Evolutionary conservation across 2,797 vertebrate species (phyloP).

Genomic region (Kryptolebias ocellatus): DNA sequence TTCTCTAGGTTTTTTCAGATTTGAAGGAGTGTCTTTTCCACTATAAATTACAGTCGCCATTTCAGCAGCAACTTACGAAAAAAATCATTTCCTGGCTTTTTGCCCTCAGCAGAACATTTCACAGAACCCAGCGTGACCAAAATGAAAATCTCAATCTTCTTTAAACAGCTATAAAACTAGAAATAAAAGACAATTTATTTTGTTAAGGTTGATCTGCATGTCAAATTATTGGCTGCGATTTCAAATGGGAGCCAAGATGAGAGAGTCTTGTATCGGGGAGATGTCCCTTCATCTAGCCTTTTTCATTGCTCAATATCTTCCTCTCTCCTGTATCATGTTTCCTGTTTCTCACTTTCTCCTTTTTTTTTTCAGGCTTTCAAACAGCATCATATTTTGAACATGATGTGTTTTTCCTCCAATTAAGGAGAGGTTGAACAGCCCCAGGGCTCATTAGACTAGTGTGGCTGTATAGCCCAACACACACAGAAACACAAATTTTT

Average conservation of each 20-base stretch:
- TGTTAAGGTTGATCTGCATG: constrained; percentile 22
- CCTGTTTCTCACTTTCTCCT: constrained; percentile 22
- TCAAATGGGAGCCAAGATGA: constrained; percentile 35
- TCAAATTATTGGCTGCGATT: constrained; percentile 24
- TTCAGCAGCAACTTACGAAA: background rate
- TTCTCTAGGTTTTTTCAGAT: background rate
- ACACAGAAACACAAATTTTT: constrained; percentile 14
- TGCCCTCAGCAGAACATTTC: background rate
- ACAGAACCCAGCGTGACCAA: constrained; percentile 1
- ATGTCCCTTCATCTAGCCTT: constrained; percentile 37
- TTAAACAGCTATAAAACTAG: background rate
- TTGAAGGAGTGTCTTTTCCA: background rate
- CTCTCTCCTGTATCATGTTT: constrained; percentile 20
- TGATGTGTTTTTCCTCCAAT: constrained; percentile 70
- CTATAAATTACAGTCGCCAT: background rate
- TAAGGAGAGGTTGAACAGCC: constrained; percentile 62
- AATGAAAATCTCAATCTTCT: background rate
- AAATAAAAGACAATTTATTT: constrained; percentile 10
- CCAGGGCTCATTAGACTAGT: constrained; percentile 66
- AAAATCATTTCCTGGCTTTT: background rate
- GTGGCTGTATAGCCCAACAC: constrained; percentile 25
- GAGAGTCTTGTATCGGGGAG: constrained; percentile 27
- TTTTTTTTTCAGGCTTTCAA: constrained; percentile 35
- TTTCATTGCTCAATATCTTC: constrained; percentile 28
- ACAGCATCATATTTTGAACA: constrained; percentile 44